These are phyloP conservation scores for Andricus curvator DNA, from an alignment of 2,888 invertebrate species.

Conservation along the genomic window DNA sequence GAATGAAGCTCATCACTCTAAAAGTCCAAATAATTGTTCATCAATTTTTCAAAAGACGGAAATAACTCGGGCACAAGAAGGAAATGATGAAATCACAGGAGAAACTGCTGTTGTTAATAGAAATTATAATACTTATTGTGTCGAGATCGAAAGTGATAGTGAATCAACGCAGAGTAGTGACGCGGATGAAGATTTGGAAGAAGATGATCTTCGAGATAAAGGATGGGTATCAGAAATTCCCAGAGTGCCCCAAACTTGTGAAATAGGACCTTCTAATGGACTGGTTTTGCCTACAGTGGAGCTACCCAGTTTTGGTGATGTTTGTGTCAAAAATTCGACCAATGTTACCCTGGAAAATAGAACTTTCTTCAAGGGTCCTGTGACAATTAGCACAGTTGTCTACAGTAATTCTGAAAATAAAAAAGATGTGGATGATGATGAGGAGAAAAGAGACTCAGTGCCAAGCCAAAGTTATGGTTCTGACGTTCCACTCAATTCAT, in stretches of 20 bases:
- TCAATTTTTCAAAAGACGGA: neutral
- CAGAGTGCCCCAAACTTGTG: constrained; percentile 52
- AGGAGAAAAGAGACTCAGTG: constrained; percentile 11
- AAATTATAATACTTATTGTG: neutral
- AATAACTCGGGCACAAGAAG: neutral
- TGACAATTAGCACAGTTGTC: constrained; percentile 87
- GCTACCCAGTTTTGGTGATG: constrained; percentile 81
- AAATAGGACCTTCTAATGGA: constrained; percentile 56
- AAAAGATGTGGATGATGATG: neutral
- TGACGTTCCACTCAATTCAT: constrained; percentile 42
- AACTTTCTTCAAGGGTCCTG: constrained; percentile 88
- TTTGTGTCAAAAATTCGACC: constrained; percentile 84
- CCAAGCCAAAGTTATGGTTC: constrained; percentile 41
- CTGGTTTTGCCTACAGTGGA: constrained; percentile 64
- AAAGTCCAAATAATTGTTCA: neutral
- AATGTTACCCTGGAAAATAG: constrained; percentile 89
- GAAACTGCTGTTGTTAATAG: neutral
- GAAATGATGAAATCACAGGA: neutral
- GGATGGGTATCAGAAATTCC: constrained; percentile 46
- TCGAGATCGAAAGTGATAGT: constrained; percentile 27
- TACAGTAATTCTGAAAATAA: constrained; percentile 70
- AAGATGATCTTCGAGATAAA: constrained; percentile 46
- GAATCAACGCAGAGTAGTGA: constrained; percentile 64
- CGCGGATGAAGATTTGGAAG: constrained; percentile 54
- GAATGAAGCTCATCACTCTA: neutral